Evolutionary conservation across 1,140 invertebrate genomes (phyloP), one percentile per base, ranked within the genome.

Genomic region (Cardiocondyla obscurior): DNA sequence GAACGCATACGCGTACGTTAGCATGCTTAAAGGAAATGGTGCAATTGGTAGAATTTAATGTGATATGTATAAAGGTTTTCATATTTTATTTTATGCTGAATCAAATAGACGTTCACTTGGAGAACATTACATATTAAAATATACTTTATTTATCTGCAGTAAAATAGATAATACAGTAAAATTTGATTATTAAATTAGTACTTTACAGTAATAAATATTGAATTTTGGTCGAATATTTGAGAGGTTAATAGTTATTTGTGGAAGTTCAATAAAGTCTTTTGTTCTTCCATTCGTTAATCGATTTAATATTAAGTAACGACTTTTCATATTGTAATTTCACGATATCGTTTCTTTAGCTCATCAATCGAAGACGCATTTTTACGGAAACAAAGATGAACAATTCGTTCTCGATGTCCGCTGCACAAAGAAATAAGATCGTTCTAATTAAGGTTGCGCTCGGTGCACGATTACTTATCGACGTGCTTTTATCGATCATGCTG

Each of bases 381-480:
- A 81, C 46, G 53, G n/a, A n/a, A n/a, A 46, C 28, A 19, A n/a
- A 69, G 39, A 79, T 39, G 70, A 84, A 16, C 10, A 64, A 22
- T 46, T 30, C 12, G 42, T 30, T 42, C 46, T 5, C 39, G 19
- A 72, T 16, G 36, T 64, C 42, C 67, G 51, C 51, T 14, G 19
- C 83, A 84, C 81, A 90, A 92, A 89, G 87, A 86, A 84, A 86
- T 87, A 86, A 82, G 82, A 82, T 90, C 88, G 90, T 87, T 90
- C 90, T 92, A 93, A 92, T 93, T 93, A 92, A 91, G 88, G 90
- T 90, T 85, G 88, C 87, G 89, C 88, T 86, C 85, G 64, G 86
- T 73, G 86, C 83, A 84, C 84, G 88, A 91, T 91, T 87, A 79
- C 84, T 92, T 92, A 93, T 92, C 90, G 81, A 58, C 72, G 58